These are phyloP conservation scores for Zygaena filipendulae DNA, from an alignment of 2,888 invertebrate species.

Conservation along the genomic window DNA sequence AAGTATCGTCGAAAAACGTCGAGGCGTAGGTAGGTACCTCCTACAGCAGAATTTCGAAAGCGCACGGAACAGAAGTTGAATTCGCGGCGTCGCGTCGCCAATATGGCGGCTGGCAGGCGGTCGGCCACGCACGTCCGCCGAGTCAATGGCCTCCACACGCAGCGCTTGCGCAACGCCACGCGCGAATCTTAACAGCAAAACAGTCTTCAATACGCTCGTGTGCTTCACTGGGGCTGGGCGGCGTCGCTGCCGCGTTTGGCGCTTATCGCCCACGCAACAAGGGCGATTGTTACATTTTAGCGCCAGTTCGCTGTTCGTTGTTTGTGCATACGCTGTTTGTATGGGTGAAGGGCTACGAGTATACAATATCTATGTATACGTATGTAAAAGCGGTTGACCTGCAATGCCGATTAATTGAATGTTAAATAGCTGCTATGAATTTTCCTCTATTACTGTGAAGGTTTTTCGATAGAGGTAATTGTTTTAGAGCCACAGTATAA, in stretches of 20 bases:
- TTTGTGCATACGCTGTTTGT: conserved; percentile 18
- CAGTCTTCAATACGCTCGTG: conserved; percentile 40
- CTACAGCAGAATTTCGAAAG: too few relatives aligned
- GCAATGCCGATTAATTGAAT: conserved; percentile 52
- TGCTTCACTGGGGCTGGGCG: conserved; percentile 20
- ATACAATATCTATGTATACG: too few relatives aligned
- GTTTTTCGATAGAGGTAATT: conserved; percentile 25
- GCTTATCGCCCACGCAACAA: conserved; percentile 22
- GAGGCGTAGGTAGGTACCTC: background rate
- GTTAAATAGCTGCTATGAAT: conserved; percentile 45
- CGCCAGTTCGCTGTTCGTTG: conserved; percentile 23
- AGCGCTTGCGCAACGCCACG: conserved; percentile 64
- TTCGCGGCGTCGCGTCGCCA: too few relatives aligned
- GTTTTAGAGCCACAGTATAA: too few relatives aligned
- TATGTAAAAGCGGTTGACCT: conserved; percentile 39
- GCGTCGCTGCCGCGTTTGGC: conserved; percentile 7
- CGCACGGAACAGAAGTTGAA: conserved; percentile 47
- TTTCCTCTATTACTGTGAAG: conserved; percentile 48
- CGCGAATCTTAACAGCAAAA: conserved; percentile 67
- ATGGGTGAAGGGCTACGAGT: conserved; percentile 49
- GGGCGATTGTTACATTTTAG: conserved; percentile 29
- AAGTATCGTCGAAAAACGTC: background rate
- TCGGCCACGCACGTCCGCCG: conserved; percentile 25
- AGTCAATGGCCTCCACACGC: conserved; percentile 64
- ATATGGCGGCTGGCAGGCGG: too few relatives aligned